Conservation (phyloP, 2,113 vertebrate species). For the Caranx ignobilis region DNA sequence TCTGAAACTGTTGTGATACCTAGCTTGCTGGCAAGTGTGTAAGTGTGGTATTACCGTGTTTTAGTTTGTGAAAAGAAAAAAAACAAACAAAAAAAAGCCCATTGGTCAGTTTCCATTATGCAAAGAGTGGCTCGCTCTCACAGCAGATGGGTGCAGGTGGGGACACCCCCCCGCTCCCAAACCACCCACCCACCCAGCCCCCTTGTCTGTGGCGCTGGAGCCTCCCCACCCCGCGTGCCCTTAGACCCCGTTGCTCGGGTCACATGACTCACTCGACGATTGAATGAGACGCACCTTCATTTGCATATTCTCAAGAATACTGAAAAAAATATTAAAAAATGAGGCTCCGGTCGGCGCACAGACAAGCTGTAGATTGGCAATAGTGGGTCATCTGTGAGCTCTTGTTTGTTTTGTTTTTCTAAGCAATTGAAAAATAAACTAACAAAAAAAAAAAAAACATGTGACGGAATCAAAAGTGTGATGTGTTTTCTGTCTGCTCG, state of each 20-base stretch:
- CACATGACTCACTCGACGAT: conserved; percentile 74
- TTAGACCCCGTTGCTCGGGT: conserved; percentile 75
- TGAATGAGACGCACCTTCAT: conserved; percentile 77
- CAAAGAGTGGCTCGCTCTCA: conserved; percentile 66
- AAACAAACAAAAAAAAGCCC: conserved; percentile 33
- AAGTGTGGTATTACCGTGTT: conserved; percentile 74
- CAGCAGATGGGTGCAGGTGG: conserved; percentile 67
- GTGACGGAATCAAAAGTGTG: conserved; percentile 20
- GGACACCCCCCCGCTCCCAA: conserved; percentile 14
- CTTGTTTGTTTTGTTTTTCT: conserved; percentile 71
- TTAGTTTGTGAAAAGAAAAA: conserved; percentile 45
- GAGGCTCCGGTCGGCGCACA: conserved; percentile 29
- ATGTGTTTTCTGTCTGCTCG: conserved; percentile 40
- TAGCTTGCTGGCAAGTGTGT: conserved; percentile 74
- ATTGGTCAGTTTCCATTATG: conserved; percentile 72
- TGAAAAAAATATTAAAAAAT: conserved; percentile 14
- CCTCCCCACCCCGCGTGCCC: conserved; percentile 64
- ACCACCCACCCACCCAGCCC: too few relatives aligned
- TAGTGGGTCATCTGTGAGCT: conserved; percentile 63
- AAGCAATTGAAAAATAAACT: conserved; percentile 82
- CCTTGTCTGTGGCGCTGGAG: conserved; percentile 57
- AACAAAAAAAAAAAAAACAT: conserved; percentile 55
- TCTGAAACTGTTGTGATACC: conserved; percentile 64
- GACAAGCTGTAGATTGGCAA: conserved; percentile 51
- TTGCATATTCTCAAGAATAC: conserved; percentile 79